Conservation (phyloP, 1,140 invertebrate species). For the Drosophila azteca region DNA sequence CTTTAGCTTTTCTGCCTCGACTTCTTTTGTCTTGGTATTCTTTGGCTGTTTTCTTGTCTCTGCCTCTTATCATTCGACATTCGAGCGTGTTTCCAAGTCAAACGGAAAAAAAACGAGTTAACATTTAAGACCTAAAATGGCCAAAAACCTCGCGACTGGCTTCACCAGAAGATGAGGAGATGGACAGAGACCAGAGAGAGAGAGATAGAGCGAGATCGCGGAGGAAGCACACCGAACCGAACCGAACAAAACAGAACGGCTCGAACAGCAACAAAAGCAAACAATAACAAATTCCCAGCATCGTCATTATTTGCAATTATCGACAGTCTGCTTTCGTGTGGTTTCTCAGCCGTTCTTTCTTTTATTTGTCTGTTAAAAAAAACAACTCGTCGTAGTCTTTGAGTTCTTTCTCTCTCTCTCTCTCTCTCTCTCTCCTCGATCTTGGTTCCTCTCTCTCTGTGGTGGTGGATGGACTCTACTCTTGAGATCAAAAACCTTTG, state of each 20-base stretch:
- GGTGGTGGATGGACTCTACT: conserved; percentile 8
- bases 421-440: conserved; percentile 18
- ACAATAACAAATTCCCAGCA: conserved; percentile 62
- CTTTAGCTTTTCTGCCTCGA: conserved; percentile 39
- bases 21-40: conserved; percentile 65
- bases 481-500: conserved; percentile 78
- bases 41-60: conserved; percentile 56
- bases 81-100: conserved; percentile 57
- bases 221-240: conserved; percentile 43
- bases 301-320: conserved; percentile 81
- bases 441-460: too few species aligned
- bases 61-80: conserved; percentile 72
- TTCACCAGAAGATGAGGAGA: conserved; percentile 16
- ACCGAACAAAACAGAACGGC: conserved; percentile 4
- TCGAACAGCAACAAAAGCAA: conserved; percentile 39
- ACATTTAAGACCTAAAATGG: conserved; percentile 78
- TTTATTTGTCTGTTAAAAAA: conserved; percentile 65
- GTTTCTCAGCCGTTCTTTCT: conserved; percentile 39
- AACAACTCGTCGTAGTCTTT: conserved; percentile 52
- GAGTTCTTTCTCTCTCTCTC: conserved; percentile 28
- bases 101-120: conserved; percentile 70
- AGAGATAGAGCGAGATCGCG: conserved; percentile 37
- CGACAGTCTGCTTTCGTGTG: conserved; percentile 71
- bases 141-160: conserved; percentile 43
- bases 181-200: conserved; percentile 1